phyloP scores from a whole-genome alignment of 2,797 vertebrate genomes.

The Tenualosa thibaudeaui region DNA sequence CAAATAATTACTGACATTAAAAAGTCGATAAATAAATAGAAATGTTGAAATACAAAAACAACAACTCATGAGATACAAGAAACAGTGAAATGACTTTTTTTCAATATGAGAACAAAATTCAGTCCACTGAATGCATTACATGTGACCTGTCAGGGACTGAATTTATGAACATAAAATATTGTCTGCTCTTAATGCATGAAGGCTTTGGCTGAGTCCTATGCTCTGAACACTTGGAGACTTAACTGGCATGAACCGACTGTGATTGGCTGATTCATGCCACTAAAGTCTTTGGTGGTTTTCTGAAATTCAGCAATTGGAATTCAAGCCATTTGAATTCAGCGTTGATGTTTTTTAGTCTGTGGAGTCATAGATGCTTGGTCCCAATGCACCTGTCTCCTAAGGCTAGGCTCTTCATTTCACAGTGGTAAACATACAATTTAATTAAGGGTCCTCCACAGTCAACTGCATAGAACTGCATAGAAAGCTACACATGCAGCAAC shows the following conservation, averaged over 20 bases:
- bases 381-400: neutral
- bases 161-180: neutral
- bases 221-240: no score
- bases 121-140: neutral
- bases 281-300: no score
- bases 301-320: no score
- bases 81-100: neutral
- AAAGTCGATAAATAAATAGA: slow-evolving; percentile 38
- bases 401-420: neutral
- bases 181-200: neutral
- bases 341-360: neutral
- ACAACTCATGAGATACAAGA: neutral
- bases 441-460: neutral
- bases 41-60: neutral
- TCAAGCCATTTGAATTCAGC: no score
- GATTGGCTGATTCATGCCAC: no score
- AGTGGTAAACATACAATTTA: no score
- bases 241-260: no score
- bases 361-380: neutral
- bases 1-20: neutral
- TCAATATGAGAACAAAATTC: neutral
- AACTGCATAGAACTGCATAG: neutral
- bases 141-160: neutral
- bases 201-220: neutral
- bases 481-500: neutral